Conservation (phyloP, 2,888 invertebrate species). For the Agrenia bidenticulata region DNA sequence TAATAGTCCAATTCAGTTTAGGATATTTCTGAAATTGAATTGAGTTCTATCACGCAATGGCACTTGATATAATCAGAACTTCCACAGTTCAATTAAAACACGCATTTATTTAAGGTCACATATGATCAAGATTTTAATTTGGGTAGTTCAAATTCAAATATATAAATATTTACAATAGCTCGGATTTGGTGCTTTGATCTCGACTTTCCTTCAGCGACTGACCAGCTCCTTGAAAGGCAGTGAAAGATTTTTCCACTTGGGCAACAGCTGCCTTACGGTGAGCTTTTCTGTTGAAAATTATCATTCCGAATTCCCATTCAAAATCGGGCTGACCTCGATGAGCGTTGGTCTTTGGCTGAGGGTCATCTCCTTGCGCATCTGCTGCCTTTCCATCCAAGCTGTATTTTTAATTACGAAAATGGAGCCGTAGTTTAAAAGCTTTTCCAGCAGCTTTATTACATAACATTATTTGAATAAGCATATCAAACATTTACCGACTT, state of each 20-base stretch:
- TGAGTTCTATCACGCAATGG: no score
- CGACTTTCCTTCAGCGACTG: conserved; percentile 14
- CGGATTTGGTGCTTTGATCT: no score
- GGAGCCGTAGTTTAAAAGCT: no score
- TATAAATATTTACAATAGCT: no score
- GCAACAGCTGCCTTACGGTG: not conserved
- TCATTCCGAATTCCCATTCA: conserved; percentile 20
- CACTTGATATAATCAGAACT: no score
- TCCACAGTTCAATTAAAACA: no score
- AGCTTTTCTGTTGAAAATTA: conserved; percentile 12
- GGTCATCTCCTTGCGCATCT: not conserved
- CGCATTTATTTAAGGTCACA: no score
- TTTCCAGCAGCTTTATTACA: no score
- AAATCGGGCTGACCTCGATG: conserved; percentile 17
- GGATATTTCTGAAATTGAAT: no score
- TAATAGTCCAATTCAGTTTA: no score
- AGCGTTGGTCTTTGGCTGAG: not conserved
- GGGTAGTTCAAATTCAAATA: no score
- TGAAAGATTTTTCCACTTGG: not conserved
- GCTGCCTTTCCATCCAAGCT: not conserved
- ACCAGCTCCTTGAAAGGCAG: conserved; percentile 21
- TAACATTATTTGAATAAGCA: not conserved
- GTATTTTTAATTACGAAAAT: not conserved
- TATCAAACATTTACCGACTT: conserved; percentile 13
- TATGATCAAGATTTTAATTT: no score